Percentiles rank a stretch among this genome's conserved stretches.
Conservation (phyloP, 1,140 invertebrate genomes). For the Pogonomyrmex barbatus region DNA sequence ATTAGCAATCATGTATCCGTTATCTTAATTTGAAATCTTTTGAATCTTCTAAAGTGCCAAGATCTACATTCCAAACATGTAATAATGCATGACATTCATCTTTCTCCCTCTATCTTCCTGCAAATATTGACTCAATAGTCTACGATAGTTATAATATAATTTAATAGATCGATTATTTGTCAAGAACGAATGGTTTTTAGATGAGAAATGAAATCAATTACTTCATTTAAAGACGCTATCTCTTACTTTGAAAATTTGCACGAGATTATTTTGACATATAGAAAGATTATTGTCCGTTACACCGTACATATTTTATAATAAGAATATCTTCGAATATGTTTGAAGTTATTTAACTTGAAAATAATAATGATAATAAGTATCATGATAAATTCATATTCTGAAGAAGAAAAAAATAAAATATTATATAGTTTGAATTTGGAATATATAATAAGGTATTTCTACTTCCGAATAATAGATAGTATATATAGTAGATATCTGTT, state of each 20-base stretch:
- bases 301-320: background rate
- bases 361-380: background rate
- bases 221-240: background rate
- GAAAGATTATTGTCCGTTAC: background rate
- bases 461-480: background rate
- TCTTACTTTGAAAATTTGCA: conserved; percentile 4
- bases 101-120: background rate
- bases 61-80: conserved; percentile 5
- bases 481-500: background rate
- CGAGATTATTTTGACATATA: background rate
- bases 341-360: background rate
- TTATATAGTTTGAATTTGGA: background rate
- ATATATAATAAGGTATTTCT: background rate
- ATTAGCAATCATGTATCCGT: conserved; percentile 47
- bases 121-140: background rate
- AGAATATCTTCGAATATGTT: background rate
- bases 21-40: background rate
- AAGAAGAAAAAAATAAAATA: background rate
- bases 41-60: background rate
- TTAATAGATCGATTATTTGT: background rate
- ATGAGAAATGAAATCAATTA: background rate
- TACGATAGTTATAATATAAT: background rate
- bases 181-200: background rate
- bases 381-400: conserved; percentile 16
- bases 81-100: conserved; percentile 15